Base-by-base conservation (phyloP, 2,113 vertebrate species). In the Grammomys surdaster region DNA sequence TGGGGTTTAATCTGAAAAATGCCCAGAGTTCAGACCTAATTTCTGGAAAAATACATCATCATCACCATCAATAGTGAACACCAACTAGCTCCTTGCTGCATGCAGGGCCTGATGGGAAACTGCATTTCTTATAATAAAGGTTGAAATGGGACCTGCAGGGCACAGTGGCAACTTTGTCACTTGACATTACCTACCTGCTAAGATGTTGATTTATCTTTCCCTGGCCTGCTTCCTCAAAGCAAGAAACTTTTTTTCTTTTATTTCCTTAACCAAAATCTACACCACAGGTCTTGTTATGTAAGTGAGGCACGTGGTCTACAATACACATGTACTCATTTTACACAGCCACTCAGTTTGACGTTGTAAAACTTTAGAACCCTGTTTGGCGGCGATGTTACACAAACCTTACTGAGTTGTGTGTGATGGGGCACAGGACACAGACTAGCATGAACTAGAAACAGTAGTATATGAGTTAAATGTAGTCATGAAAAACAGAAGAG, bases 11-110 rank as follows among this genome's bases (percentile, higher is more conserved):
- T 89, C 90, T 93, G 93, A 90, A 94, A 56, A 89, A 56, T 80
- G 63, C 69, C 96, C 63, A 91, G 43, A 87, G 88, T 69, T 96
- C 72, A 95, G 89, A 96, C 70, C n/a, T 89, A 75, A 95, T 97
- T 96, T 96, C 85, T 93, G 51, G 69, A 93, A 97, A 97, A 97
- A 93, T 91, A 88, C 33, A 90, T 94, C 51, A 96, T 91, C 78
- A 87, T 84, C 51, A 46, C 87, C 65, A 91, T 96, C 75, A 91
- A 77, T 51, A 96, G 69, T 69, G 88, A 89, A 95, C 40, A 86
- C 65, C 54, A 48, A 81, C 65, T 96, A 80, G 48, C 78, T 93
- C 88, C 67, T 80, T 95, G 60, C 88, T 93, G 58, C n/a, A 87
- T 96, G 26, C 84, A 90, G 85, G 40, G 36, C 65, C 69, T 96